Percentiles rank a stretch among this genome's conserved stretches.
These are phyloP conservation scores for Heteronetta atricapilla DNA, from an alignment of 2,113 vertebrate species.

Conservation along the genomic window DNA sequence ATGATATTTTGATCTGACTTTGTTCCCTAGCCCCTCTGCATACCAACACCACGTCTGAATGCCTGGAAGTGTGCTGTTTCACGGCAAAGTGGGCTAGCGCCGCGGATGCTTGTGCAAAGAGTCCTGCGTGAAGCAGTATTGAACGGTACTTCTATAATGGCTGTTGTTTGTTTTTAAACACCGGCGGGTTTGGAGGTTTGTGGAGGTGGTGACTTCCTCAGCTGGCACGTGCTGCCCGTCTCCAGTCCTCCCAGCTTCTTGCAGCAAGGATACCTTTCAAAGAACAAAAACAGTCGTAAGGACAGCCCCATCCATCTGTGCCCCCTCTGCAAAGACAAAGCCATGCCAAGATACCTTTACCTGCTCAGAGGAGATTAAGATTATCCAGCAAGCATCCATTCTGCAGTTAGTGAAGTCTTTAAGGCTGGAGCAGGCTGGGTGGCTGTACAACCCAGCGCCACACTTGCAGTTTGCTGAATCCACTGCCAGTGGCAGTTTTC, in stretches of 20 bases:
- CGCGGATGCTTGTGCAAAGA: background rate
- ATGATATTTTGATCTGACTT: conserved; percentile 15
- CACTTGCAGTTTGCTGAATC: background rate
- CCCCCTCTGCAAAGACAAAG: background rate
- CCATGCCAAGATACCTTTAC: accelerated
- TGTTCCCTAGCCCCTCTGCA: background rate
- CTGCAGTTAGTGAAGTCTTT: background rate
- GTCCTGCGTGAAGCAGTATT: background rate
- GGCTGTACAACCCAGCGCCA: background rate
- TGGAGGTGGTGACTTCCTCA: background rate
- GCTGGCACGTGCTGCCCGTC: background rate
- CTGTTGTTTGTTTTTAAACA: background rate
- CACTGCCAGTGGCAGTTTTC: background rate
- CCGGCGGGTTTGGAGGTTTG: background rate
- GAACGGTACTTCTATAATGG: background rate
- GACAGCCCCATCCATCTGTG: background rate
- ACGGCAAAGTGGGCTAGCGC: background rate
- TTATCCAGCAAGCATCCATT: background rate
- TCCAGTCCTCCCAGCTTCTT: background rate
- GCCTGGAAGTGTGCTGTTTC: background rate
- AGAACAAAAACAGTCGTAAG: background rate
- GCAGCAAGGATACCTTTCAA: background rate
- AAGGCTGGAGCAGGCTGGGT: background rate
- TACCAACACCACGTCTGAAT: background rate
- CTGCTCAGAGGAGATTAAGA: background rate